These are phyloP conservation scores for Elmis aenea DNA, from an alignment of 2,888 invertebrate species.

Conservation along the genomic window DNA sequence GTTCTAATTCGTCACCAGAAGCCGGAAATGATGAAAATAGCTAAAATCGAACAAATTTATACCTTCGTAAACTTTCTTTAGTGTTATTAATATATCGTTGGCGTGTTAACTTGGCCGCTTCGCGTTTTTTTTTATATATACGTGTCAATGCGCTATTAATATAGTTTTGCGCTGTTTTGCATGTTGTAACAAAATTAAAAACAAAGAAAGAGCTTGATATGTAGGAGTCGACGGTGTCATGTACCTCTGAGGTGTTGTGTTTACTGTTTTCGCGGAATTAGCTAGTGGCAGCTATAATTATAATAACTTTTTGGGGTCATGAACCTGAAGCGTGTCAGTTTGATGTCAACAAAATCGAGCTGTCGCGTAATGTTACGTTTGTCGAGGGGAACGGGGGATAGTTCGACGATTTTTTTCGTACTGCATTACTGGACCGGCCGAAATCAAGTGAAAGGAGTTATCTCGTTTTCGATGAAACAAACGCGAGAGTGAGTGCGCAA, in stretches of 20 bases:
- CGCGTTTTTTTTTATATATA: no score
- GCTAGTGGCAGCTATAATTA: conserved; percentile 9
- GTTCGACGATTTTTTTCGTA: conserved; percentile 10
- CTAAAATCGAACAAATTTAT: no score
- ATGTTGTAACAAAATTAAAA: no score
- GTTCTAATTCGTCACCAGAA: no score
- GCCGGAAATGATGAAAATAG: no score
- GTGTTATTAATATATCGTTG: no score
- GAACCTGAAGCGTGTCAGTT: conserved; percentile 10
- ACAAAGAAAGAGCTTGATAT: neutral
- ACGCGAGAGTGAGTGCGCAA: conserved; percentile 33
- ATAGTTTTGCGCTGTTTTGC: no score
- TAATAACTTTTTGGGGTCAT: conserved; percentile 10
- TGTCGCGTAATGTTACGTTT: neutral
- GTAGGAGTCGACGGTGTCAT: conserved; percentile 7
- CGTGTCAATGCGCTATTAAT: no score
- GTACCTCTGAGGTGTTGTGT: conserved; percentile 9
- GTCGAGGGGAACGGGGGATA: conserved; percentile 3
- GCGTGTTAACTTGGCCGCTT: no score
- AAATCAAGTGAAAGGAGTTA: conserved; percentile 39
- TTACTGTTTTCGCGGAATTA: conserved; percentile 3
- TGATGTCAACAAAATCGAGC: conserved; percentile 7
- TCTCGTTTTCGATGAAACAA: conserved; percentile 39
- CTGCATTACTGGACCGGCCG: conserved; percentile 16
- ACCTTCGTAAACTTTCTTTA: no score